Base-by-base conservation (phyloP, 2,113 vertebrate genomes). In the Micromys minutus region DNA sequence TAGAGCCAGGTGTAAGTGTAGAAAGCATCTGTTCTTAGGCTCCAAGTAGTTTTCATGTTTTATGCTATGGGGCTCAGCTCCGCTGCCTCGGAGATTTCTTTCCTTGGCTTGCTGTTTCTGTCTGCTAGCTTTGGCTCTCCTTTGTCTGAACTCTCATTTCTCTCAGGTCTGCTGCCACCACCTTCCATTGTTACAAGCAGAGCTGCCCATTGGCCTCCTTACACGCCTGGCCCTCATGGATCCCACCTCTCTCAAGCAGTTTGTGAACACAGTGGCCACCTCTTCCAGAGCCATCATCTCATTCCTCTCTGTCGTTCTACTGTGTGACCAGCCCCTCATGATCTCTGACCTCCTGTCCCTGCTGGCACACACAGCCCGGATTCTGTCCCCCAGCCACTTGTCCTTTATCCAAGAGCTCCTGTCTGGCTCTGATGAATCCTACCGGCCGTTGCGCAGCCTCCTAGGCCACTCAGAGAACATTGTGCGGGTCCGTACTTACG, bases 131-230 rank as follows among this genome's bases (percentile, higher is more conserved):
- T 87, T 92, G 65, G 80, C 55, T 75, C 8, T 89, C 17, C 61
- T 26, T 87, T 50, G 63, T 50, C 76, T 67, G 6, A 26, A 24
- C 2, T 81, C 77, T 45, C 26, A 69, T 87, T 94, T 31, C 95
- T 92, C 90, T 97, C 98, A 99, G 99, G 98, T 98, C 89, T 99
- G 99, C 87, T 98, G 98, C 95, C 79, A 71, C 74, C 97, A 98
- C 71, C 98, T 99, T 95, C 98, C 98, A 0, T 87, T 98, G 77
- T 90, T 88, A 0, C 98, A 98, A 21, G 97, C 99, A 0, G 98
- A 99, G 97, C 97, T 99, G 94, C 99, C 99, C 21, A 83, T 99
- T 81, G 98, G 98, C 93, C 98, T 99, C 83, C 98, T 99, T 89
- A 98, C 99, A 96, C 99, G 97, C 65, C 97, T 99, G 24, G 98